These are phyloP conservation scores for Perodicticus potto DNA, from an alignment of 2,797 vertebrate genomes.

Conservation along the genomic window DNA sequence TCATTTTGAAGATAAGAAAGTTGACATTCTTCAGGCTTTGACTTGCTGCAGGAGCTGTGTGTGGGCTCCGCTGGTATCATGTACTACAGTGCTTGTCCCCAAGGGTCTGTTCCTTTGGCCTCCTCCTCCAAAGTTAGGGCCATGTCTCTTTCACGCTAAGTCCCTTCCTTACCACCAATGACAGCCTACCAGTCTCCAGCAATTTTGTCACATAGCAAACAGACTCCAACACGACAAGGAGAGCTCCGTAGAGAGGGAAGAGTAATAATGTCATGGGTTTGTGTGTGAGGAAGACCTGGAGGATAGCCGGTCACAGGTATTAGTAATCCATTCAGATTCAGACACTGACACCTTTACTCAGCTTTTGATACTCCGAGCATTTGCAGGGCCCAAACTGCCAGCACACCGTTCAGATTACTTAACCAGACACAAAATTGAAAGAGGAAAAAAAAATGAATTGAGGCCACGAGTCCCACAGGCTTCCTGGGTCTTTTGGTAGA, in stretches of 20 bases:
- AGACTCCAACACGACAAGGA: rapidly evolving
- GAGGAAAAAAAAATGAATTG: not conserved
- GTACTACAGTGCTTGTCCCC: not conserved
- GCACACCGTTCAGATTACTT: not conserved
- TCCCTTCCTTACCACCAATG: rapidly evolving
- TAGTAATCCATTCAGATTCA: rapidly evolving
- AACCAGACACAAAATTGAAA: not conserved
- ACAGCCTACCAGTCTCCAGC: not conserved
- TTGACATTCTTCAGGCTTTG: not conserved
- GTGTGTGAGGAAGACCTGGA: rapidly evolving
- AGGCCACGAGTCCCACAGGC: not conserved
- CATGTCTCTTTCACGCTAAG: rapidly evolving
- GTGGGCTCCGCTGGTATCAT: rapidly evolving
- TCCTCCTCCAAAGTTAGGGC: not conserved
- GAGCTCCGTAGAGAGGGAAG: not conserved
- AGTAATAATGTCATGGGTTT: not conserved
- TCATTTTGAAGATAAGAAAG: not conserved
- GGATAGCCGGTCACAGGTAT: not conserved
- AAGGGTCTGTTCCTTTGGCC: rapidly evolving
- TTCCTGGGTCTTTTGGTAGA: not conserved
- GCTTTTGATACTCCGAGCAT: rapidly evolving
- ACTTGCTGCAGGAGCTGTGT: rapidly evolving
- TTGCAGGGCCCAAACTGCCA: not conserved
- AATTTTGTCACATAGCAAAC: not conserved
- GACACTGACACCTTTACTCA: not conserved